Base-by-base conservation (phyloP, 2,888 invertebrate species). In the Caenorhabditis sp. region DNA sequence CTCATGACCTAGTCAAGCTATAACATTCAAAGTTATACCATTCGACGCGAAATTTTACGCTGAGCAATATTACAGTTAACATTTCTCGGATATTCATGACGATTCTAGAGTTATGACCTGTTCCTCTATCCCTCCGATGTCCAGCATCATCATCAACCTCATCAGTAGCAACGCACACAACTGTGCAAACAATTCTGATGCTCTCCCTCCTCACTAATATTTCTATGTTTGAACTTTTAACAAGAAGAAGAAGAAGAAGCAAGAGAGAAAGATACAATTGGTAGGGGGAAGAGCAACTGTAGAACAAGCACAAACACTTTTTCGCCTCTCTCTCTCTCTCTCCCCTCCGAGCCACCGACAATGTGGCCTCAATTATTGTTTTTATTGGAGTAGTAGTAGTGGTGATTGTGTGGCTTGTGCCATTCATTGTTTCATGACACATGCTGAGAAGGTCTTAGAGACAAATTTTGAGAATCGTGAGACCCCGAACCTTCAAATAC, bases 181-280 rank as follows among this genome's bases (percentile, higher is more conserved):
- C 26, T 54, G 54, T 54, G 54, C 54, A 54, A 54, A 63, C 7
- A 47, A 22, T 35, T 35, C 44, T 12, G 19, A 28, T 26, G 12
- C 16, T 24, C 54, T 22, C 16, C 38, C 8, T 16, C 22, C 44
- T 28, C 69, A n/a, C 24, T 10, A 49, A 19, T 14, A 19, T 49
- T 38, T 44, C 59, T 41, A 24, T 66, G 66, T 66, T 66, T 66
- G 49, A 66, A 66, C 66, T 66, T 66, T 51, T 66, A 66, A 51
- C 64, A 49, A 64, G 63, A 16, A 38, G n/a, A 24, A 38, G 41
- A 14, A n/a, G n/a, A n/a, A 24, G 26, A 22, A 10, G 24, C 2
- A 19, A 12, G 26, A 24, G 51, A 14, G 24, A 19, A 49, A 10
- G 24, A 14, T 7, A 22, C 26, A 35, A 35, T n/a, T 22, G 68